Base-by-base conservation (phyloP, 2,113 vertebrate species). In the Hyperopisus bebe region DNA sequence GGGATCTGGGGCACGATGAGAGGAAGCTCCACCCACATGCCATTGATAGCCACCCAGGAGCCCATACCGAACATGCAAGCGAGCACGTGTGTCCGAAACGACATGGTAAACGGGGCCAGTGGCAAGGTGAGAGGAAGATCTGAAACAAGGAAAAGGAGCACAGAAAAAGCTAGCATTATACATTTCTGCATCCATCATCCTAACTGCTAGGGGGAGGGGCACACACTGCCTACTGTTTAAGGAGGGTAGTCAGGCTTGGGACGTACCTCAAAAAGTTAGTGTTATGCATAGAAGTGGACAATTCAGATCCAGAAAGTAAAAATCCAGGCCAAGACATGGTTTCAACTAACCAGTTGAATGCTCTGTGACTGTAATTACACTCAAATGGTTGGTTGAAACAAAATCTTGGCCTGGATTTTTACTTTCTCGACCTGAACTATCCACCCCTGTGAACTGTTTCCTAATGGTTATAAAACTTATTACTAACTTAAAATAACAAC, bases 11-110 rank as follows among this genome's bases (percentile, higher is more conserved):
- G 89, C 21, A 97, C 97, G 0, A 97, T 44, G 47, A 97, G 91
- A 3, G 97, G 97, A 3, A 97, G 95, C 91, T 97, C 96, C 90
- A 97, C 97, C 97, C 97, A 97, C 94, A 97, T 95, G 31, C 97
- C 97, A 27, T 97, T 97, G 92, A 97, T 97, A 90, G 97, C 96
- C 58, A 97, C 96, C 97, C 97, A 97, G 84, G 97, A 97, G 77
- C 96, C 96, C 74, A 96, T 96, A 21, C 97, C 97, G 24, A 97
- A 96, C 21, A 97, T 93, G 92, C 96, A 96, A 0, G 94, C 94
- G 90, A 97, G 91, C 3, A 94, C 70, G 7, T 97, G 97, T 46
- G 95, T 94, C 24, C 95, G 39, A 88, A 96, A 90, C 0, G 94
- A 94, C 97, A 97, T 97, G 91, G 91, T 92, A 92, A 55, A 44